phyloP scores from a whole-genome alignment of 1,140 invertebrate genomes.

The Latrodectus geometricus region DNA sequence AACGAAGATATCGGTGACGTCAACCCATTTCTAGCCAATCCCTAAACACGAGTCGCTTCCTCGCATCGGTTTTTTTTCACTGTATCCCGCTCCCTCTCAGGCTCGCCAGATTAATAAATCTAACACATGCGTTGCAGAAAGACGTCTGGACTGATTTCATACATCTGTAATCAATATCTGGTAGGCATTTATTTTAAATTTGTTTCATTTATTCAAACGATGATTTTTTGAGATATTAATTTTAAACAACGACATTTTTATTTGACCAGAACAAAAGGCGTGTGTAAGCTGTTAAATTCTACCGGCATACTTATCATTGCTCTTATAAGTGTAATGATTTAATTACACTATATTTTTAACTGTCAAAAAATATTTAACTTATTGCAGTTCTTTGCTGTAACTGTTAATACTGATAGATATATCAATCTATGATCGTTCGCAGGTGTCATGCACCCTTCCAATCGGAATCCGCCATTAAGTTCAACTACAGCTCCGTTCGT shows the following conservation, averaged over 20 bases:
- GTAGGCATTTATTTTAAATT: background rate
- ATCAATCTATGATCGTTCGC: background rate
- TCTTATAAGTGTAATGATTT: background rate
- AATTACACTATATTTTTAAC: too few relatives aligned
- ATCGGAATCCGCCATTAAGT: slow-evolving; percentile 60
- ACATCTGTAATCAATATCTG: background rate
- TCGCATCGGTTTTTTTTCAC: slow-evolving; percentile 47
- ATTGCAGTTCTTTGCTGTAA: too few relatives aligned
- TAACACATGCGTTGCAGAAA: slow-evolving; percentile 35
- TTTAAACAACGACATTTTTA: too few relatives aligned
- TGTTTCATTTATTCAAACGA: background rate
- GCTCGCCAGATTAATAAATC: background rate
- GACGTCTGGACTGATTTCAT: background rate
- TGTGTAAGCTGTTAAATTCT: too few relatives aligned
- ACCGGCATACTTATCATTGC: too few relatives aligned
- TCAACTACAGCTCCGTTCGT: slow-evolving; percentile 36
- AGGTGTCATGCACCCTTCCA: background rate
- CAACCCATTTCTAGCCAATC: slow-evolving; percentile 36
- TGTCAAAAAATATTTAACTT: too few relatives aligned
- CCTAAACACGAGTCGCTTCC: slow-evolving; percentile 1
- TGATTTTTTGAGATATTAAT: background rate
- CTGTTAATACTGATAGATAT: too few relatives aligned
- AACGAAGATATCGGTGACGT: slow-evolving; percentile 38
- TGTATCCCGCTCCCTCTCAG: background rate
- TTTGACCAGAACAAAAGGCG: too few relatives aligned